These are phyloP conservation scores for Trissolcus brochymenae DNA, from an alignment of 2,888 invertebrate genomes.

Conservation along the genomic window DNA sequence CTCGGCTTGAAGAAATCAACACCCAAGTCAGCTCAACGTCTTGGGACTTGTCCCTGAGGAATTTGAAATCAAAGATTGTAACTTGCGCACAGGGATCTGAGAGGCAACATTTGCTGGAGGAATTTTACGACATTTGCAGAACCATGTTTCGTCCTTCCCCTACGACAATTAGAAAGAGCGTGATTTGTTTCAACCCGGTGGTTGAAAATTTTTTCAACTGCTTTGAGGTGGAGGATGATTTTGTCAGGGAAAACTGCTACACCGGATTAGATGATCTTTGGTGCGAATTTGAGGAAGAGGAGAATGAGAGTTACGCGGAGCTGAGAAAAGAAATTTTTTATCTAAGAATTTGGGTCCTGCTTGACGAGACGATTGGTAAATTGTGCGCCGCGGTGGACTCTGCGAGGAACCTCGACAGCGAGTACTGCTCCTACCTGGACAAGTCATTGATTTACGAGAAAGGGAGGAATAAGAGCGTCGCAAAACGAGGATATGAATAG, in stretches of 20 bases:
- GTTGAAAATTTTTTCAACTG: constrained; percentile 24
- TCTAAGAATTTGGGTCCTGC: constrained; percentile 33
- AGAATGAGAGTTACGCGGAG: neutral
- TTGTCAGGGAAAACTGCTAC: constrained; percentile 23
- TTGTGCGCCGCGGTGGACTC: constrained; percentile 35
- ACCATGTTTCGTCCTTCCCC: constrained; percentile 7
- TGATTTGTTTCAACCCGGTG: constrained; percentile 22
- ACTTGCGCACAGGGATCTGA: neutral
- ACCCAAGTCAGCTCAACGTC: constrained; percentile 1
- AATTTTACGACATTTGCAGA: constrained; percentile 39
- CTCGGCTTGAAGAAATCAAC: constrained; percentile 2
- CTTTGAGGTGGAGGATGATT: constrained; percentile 35
- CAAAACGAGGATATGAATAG: too few species aligned
- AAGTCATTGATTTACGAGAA: constrained; percentile 24
- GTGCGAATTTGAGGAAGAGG: neutral
- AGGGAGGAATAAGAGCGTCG: neutral
- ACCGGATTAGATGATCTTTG: neutral
- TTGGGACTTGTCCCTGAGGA: constrained; percentile 33
- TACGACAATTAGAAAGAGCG: neutral
- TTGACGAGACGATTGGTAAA: constrained; percentile 15
- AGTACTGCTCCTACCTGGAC: constrained; percentile 18
- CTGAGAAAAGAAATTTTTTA: constrained; percentile 30
- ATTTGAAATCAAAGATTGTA: constrained; percentile 19
- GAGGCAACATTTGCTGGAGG: constrained; percentile 11
- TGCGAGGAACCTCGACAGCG: constrained; percentile 10